Conservation (phyloP, 2,797 vertebrate species). For the Oreochromis grahami region DNA sequence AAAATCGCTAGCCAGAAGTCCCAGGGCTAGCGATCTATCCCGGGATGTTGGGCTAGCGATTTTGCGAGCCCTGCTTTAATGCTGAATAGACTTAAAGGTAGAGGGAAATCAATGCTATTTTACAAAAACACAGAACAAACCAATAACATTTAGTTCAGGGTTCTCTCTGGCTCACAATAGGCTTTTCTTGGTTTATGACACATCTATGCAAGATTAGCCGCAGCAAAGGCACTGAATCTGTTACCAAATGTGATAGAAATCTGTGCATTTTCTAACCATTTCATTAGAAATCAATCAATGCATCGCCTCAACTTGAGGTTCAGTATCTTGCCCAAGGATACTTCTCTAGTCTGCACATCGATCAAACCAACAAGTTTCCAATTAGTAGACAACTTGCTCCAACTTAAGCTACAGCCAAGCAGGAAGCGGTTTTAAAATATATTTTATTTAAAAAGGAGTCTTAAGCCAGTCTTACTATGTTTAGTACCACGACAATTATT, state of each 20-base stretch:
- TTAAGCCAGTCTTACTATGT: background rate
- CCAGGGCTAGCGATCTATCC: no score
- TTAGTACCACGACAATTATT: background rate
- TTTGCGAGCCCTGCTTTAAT: background rate
- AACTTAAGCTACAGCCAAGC: background rate
- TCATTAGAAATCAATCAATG: rapidly evolving
- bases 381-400: background rate
- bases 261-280: background rate
- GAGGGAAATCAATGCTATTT: background rate
- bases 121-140: background rate
- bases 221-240: background rate
- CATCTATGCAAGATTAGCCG: background rate
- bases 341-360: no score
- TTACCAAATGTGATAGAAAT: background rate
- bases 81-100: background rate
- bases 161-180: background rate
- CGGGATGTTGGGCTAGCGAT: no score
- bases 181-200: background rate
- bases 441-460: background rate
- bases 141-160: background rate
- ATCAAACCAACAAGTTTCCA: background rate
- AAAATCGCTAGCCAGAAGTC: no score
- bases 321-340: background rate
- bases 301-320: rapidly evolving
- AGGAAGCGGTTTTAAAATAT: background rate